phyloP scores from a whole-genome alignment of 2,113 vertebrate genomes.

The Connochaetes taurinus region DNA sequence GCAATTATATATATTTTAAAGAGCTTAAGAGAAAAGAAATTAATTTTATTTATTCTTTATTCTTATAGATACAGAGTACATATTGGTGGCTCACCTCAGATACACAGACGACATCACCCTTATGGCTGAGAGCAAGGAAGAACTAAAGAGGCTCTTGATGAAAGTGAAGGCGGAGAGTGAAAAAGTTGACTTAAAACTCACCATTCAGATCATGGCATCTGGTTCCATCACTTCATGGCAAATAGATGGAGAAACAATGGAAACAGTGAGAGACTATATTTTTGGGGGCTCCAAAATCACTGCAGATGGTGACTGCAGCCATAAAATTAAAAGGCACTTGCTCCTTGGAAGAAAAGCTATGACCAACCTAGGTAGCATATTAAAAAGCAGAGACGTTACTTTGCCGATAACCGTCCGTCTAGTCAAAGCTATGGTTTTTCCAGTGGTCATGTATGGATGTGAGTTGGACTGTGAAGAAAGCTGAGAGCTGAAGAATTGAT shows the following conservation, averaged over 20 bases:
- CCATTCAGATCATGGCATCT: not conserved
- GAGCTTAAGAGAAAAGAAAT: not conserved
- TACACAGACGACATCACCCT: not conserved
- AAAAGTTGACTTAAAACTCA: not conserved
- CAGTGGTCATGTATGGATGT: not conserved
- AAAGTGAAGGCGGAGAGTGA: not conserved
- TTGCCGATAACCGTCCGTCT: rapidly evolving
- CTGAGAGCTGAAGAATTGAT: not conserved
- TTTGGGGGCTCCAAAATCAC: not conserved
- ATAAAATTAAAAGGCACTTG: not conserved
- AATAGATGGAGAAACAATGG: not conserved
- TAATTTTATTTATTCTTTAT: not conserved
- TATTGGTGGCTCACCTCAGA: not conserved
- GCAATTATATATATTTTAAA: not conserved
- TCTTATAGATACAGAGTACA: not conserved
- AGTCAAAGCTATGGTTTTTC: not conserved
- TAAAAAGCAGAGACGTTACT: not conserved
- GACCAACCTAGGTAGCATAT: not conserved
- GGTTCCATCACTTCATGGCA: not conserved
- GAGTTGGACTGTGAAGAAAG: not conserved
- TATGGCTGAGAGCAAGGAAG: not conserved
- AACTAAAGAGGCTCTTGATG: not conserved
- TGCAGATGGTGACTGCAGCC: not conserved
- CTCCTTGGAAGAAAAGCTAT: not conserved
- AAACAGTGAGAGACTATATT: not conserved